Evolutionary conservation across 2,797 vertebrate genomes (phyloP).

Genomic region (Enteromius unitaeniatus): DNA sequence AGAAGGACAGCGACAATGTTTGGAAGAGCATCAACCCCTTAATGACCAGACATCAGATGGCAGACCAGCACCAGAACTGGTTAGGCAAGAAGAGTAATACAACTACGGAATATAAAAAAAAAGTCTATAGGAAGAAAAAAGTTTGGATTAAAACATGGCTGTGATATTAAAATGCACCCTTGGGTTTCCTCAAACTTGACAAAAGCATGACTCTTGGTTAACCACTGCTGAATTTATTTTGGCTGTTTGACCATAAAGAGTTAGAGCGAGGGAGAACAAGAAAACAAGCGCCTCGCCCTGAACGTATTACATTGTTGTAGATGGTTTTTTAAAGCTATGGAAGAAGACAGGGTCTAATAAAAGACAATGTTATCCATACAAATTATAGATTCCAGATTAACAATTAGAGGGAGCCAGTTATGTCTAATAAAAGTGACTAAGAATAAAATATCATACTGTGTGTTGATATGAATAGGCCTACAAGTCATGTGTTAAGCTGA

Average conservation of each 20-base stretch:
- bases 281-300: constrained; percentile 56
- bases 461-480: neutral
- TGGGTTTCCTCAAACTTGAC: constrained; percentile 36
- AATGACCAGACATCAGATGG: constrained; percentile 45
- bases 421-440: neutral
- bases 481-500: neutral
- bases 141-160: constrained; percentile 30
- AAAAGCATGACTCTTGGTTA: constrained; percentile 56
- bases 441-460: neutral
- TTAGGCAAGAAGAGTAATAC: constrained; percentile 11
- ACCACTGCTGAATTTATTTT: constrained; percentile 51
- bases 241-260: constrained; percentile 49
- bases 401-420: neutral
- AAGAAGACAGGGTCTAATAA: neutral
- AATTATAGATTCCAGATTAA: neutral
- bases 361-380: neutral
- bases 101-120: neutral
- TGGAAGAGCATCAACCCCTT: constrained; percentile 55
- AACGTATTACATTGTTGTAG: constrained; percentile 24
- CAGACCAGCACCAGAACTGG: constrained; percentile 6
- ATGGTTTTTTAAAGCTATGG: constrained; percentile 11
- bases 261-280: constrained; percentile 46
- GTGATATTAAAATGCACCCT: constrained; percentile 33
- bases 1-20: constrained; percentile 58
- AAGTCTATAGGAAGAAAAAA: constrained; percentile 13